Conservation (phyloP, 2,113 vertebrate genomes). For the Prochilodus magdalenae region DNA sequence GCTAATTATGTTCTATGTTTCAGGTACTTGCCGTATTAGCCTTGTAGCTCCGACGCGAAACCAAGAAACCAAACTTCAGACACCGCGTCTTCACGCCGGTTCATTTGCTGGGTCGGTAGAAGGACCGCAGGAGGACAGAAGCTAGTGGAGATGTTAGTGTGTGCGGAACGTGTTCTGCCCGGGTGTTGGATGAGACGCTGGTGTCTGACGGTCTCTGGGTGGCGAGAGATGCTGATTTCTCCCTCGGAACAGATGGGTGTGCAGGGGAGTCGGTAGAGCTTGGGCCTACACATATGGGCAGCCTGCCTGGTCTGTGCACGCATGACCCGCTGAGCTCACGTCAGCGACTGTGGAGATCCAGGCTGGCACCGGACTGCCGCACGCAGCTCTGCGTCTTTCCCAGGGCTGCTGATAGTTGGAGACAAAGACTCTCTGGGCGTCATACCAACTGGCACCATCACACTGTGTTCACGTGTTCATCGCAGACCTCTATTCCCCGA, state of each 20-base stretch:
- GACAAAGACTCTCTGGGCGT: not conserved
- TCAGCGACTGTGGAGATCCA: slow-evolving; percentile 21
- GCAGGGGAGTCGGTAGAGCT: slow-evolving; percentile 3
- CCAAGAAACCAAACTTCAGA: no score
- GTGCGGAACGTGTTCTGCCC: no score
- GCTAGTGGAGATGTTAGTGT: no score
- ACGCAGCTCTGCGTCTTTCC: not conserved
- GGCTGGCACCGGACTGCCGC: not conserved
- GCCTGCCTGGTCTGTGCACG: not conserved
- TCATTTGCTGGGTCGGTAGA: no score
- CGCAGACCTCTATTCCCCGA: no score
- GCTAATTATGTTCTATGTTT: no score
- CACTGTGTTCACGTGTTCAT: no score
- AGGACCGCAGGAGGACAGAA: no score
- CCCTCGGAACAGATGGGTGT: slow-evolving; percentile 16
- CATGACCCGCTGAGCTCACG: slow-evolving; percentile 15
- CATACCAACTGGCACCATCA: not conserved
- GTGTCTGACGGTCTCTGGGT: not conserved
- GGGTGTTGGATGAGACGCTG: not conserved
- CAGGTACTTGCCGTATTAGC: no score
- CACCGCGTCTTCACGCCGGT: no score
- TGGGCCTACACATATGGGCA: not conserved
- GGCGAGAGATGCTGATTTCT: not conserved
- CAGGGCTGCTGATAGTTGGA: not conserved
- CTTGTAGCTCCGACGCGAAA: no score